Conservation (phyloP, 1,140 invertebrate species). For the Mamestra configurata region DNA sequence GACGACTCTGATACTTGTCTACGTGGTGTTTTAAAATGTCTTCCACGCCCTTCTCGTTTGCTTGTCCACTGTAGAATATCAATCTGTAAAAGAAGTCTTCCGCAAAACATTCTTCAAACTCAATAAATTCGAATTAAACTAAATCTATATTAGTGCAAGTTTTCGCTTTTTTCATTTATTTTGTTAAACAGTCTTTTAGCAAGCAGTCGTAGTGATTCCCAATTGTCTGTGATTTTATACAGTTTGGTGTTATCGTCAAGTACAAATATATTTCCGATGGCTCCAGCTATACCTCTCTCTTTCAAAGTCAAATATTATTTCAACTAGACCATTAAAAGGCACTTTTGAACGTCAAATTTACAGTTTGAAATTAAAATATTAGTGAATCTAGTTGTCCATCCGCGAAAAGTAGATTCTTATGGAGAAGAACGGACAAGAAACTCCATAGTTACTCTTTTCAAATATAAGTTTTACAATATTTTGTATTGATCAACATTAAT, state of each 20-base stretch:
- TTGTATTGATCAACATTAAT: no score
- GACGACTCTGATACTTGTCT: neutral
- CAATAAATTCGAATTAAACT: neutral
- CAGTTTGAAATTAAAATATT: no score
- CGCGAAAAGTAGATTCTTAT: no score
- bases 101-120: neutral
- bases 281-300: neutral
- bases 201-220: neutral
- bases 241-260: slow-evolving; percentile 1
- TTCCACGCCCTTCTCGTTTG: slow-evolving; percentile 20
- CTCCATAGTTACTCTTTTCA: no score
- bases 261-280: slow-evolving; percentile 33
- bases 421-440: no score
- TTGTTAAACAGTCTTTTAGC: neutral
- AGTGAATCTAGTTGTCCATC: no score
- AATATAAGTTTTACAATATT: no score
- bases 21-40: slow-evolving; percentile 16
- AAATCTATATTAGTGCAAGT: slow-evolving; percentile 33
- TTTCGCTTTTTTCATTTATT: slow-evolving; percentile 2
- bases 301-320: no score
- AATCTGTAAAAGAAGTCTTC: slow-evolving; percentile 36
- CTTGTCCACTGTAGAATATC: slow-evolving; percentile 24
- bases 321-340: no score
- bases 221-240: neutral
- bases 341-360: no score